A percentile compares a stretch with the other conserved stretches of the same genome.
These are phyloP conservation scores for Monochamus saltuarius DNA, from an alignment of 1,140 invertebrate genomes.

Conservation along the genomic window DNA sequence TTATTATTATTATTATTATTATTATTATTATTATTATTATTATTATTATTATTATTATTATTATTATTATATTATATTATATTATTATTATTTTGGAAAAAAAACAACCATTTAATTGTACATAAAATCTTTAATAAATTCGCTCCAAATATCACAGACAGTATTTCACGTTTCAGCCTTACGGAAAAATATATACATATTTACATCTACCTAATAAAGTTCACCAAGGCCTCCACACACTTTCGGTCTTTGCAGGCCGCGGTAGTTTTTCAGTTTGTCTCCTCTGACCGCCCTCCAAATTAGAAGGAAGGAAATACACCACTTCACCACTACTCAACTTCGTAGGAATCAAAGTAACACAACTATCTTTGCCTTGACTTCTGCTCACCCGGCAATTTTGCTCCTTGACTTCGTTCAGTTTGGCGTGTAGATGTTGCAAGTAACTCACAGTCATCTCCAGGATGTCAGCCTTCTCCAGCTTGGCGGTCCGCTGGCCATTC, in stretches of 20 bases:
- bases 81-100: too few species aligned
- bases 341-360: slow-evolving; percentile 44
- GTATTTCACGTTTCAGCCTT: too few species aligned
- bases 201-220: too few species aligned
- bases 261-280: slow-evolving; percentile 1
- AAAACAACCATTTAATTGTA: too few species aligned
- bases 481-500: slow-evolving; percentile 53
- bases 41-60: too few species aligned
- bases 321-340: slow-evolving; percentile 41
- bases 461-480: slow-evolving; percentile 69
- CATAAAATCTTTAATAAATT: too few species aligned
- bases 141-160: too few species aligned
- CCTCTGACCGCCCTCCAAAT: slow-evolving; percentile 18
- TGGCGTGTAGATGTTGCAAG: slow-evolving; percentile 54
- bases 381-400: slow-evolving; percentile 17
- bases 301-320: slow-evolving; percentile 43
- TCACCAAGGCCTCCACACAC: slow-evolving; percentile 49
- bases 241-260: slow-evolving; percentile 24
- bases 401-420: slow-evolving; percentile 25
- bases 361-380: slow-evolving; percentile 23
- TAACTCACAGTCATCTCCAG: slow-evolving; percentile 67
- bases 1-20: too few species aligned
- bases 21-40: too few species aligned
- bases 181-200: too few species aligned
- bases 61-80: too few species aligned